Evolutionary conservation across 2,113 vertebrate genomes (phyloP).

Genomic region (Coturnix japonica): DNA sequence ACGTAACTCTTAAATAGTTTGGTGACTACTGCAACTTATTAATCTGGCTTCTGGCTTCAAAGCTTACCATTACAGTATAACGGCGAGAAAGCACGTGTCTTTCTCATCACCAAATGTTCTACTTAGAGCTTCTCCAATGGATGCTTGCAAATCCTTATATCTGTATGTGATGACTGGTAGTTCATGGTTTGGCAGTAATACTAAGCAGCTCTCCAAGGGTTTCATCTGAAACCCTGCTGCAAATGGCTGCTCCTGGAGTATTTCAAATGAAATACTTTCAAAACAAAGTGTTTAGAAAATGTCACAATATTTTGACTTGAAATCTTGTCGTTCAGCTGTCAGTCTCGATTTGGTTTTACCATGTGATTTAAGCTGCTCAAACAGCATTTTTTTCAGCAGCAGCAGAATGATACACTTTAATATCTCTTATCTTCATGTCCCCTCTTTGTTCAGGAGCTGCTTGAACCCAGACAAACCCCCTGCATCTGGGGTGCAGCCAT

Average conservation of each 20-base stretch:
- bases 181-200: background rate
- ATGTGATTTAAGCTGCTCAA: background rate
- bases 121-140: background rate
- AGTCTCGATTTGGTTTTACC: slow-evolving; percentile 33
- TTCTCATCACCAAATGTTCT: background rate
- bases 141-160: background rate
- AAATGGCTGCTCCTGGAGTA: background rate
- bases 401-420: background rate
- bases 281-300: slow-evolving; percentile 10
- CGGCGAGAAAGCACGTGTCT: background rate
- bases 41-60: background rate
- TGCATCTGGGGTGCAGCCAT: background rate
- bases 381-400: background rate
- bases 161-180: background rate
- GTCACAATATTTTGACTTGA: background rate
- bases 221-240: background rate
- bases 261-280: slow-evolving; percentile 9
- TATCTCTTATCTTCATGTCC: background rate
- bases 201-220: background rate
- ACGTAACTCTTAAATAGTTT: background rate
- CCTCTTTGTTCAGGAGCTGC: background rate
- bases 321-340: slow-evolving; percentile 18
- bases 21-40: background rate
- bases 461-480: background rate
- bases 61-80: background rate